Conservation (phyloP, 2,113 vertebrate species). For the Colinus virginianus region DNA sequence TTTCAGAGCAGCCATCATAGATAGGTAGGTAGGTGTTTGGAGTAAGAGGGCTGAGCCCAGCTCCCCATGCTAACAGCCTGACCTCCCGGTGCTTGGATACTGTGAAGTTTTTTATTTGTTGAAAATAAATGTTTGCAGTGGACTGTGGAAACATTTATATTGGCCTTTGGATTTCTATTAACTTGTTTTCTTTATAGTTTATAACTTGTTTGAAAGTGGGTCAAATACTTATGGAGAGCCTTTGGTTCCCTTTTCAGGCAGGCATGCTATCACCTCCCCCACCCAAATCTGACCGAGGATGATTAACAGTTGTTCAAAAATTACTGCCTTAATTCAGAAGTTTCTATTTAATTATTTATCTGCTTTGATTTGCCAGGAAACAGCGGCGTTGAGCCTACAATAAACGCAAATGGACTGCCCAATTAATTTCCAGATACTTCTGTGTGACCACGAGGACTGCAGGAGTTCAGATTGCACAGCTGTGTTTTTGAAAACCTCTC, state of each 20-base stretch:
- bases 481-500: neutral
- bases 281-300: neutral
- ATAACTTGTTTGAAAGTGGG: neutral
- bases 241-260: neutral
- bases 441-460: neutral
- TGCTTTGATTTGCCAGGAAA: slow-evolving; percentile 30
- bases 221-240: neutral
- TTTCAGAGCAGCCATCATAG: too few relatives aligned
- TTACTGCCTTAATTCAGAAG: neutral
- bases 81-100: neutral
- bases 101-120: neutral
- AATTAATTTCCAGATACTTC: neutral
- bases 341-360: slow-evolving; percentile 53
- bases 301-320: neutral
- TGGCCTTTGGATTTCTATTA: neutral
- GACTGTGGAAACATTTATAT: neutral
- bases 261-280: neutral
- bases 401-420: neutral
- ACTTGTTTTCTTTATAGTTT: neutral
- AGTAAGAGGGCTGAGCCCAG: neutral
- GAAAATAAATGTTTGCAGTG: neutral
- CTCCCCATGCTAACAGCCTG: neutral
- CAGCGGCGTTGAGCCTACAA: slow-evolving; percentile 7
- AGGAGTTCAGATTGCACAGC: neutral
- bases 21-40: neutral